Percentiles rank a stretch among this genome's conserved stretches.
Evolutionary conservation across 2,797 vertebrate species (phyloP).

Genomic region (Taenioides sp.): DNA sequence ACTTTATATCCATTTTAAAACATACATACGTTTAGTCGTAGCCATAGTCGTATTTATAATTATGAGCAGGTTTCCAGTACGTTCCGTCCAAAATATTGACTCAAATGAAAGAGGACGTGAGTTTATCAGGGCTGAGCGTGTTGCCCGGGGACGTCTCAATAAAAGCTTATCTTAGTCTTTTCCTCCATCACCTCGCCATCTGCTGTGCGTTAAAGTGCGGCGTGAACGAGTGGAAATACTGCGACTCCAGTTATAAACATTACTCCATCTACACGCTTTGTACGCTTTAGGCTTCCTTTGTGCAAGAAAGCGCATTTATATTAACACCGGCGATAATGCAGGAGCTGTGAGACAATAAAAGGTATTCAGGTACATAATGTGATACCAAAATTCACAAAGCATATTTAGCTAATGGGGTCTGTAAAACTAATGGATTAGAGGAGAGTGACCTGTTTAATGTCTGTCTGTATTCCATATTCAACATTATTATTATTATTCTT

Average conservation of each 20-base stretch:
- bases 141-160: slow-evolving; percentile 70
- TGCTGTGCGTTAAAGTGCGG: slow-evolving; percentile 45
- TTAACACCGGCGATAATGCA: background rate
- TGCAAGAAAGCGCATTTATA: background rate
- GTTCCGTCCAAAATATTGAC: slow-evolving; percentile 69
- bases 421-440: background rate
- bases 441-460: background rate
- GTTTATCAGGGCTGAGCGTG: slow-evolving; percentile 51
- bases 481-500: too few relatives aligned
- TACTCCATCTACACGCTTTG: slow-evolving; percentile 9
- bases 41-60: background rate
- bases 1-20: background rate
- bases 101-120: slow-evolving; percentile 56
- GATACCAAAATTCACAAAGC: slow-evolving; percentile 1
- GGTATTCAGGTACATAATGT: background rate
- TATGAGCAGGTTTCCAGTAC: slow-evolving; percentile 37
- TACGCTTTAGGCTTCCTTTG: background rate
- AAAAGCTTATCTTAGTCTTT: slow-evolving; percentile 65
- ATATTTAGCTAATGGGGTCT: background rate
- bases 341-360: slow-evolving; percentile 7
- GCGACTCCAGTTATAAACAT: slow-evolving; percentile 3
- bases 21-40: background rate
- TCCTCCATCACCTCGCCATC: slow-evolving; percentile 64
- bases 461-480: too few relatives aligned
- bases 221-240: background rate